These are phyloP conservation scores for Nephrotoma guestfalica DNA, from an alignment of 2,888 invertebrate genomes.

Conservation along the genomic window DNA sequence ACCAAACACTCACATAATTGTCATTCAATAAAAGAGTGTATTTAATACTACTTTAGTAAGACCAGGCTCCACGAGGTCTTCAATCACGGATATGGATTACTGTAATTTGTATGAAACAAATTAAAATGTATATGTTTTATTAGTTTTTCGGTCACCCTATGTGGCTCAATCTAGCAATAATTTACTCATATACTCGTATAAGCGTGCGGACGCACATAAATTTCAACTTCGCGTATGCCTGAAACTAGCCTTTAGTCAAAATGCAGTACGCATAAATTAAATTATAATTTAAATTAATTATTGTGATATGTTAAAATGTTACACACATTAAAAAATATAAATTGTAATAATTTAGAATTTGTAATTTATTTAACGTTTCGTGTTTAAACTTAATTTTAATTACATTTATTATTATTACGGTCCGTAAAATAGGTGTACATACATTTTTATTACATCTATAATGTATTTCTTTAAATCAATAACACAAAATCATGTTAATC, in stretches of 20 bases:
- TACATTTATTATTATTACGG: background rate
- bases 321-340: background rate
- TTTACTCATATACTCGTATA: too few relatives aligned
- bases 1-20: too few relatives aligned
- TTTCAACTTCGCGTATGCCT: background rate
- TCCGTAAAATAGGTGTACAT: background rate
- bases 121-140: too few relatives aligned
- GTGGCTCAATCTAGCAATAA: too few relatives aligned
- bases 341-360: background rate
- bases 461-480: background rate
- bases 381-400: background rate
- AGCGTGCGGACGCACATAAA: too few relatives aligned
- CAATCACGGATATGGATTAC: too few relatives aligned
- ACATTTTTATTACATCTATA: background rate
- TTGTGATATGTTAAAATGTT: background rate
- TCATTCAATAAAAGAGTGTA: too few relatives aligned
- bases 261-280: background rate
- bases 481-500: background rate
- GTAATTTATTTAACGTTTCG: background rate
- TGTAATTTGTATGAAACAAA: too few relatives aligned
- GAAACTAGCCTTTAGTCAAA: background rate
- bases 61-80: too few relatives aligned
- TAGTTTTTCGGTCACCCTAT: too few relatives aligned
- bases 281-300: background rate
- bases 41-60: too few relatives aligned